Evolutionary conservation across 1,140 invertebrate genomes (phyloP), one percentile per base, ranked within the genome.

Genomic region (Drosophila cardini): DNA sequence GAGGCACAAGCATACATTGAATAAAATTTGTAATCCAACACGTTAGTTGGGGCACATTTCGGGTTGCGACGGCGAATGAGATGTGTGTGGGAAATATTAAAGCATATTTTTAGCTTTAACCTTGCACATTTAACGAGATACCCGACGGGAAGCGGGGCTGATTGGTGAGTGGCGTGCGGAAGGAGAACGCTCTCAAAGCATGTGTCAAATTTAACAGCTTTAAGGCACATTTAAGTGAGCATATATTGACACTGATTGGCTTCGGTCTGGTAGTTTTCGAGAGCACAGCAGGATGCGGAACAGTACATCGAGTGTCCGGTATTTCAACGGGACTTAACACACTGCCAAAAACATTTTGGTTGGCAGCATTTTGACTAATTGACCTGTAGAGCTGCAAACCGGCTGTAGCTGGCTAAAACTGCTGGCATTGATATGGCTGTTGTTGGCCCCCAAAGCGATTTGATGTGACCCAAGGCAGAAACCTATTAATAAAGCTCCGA

Each of bases 401-500:
- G 36, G 9, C 80, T 87, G 72, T 50, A 48, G 63, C 21, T 65
- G 53, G n/a, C 43, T 55, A 61, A 16, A 45, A 50, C 74, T 72
- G 72, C 68, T 69, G 76, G 30, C 60, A 57, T 26, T 81, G 70
- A 74, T 74, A 56, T 55, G 55, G 55, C 60, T 69, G 62, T 56
- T 48, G 65, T 67, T 43, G 43, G 40, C 32, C 55, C n/a, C 45
- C 36, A 30, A 9, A 58, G 53, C 76, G 42, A 16, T 61, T 32
- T 2, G 50, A 8, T 60, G 34, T 21, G 10, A 72, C 40, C 79
- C 84, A 83, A 87, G 76, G 79, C 84, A 80, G 60, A 52, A 56
- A 80, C 83, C 83, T 87, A 87, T 87, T 83, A 87, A 87, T 87
- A 87, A 64, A 80, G 55, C 56, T 57, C 34, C 30, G 72, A 83